Conservation (phyloP, 2,113 vertebrate genomes). For the Ondatra zibethicus region DNA sequence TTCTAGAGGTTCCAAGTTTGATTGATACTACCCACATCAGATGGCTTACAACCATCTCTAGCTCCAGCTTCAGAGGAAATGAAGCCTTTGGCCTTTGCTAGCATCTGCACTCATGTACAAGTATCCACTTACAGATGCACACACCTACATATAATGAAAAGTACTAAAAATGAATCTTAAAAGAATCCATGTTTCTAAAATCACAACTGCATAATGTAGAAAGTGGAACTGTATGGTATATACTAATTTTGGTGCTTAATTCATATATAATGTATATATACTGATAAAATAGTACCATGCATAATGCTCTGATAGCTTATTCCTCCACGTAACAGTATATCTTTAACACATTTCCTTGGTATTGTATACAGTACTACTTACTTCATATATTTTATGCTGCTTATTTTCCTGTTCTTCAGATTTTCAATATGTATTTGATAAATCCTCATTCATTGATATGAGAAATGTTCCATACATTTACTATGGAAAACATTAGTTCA, state of each 20-base stretch:
- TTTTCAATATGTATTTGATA: neutral
- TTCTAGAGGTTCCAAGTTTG: neutral
- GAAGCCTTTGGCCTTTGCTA: neutral
- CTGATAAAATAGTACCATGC: neutral
- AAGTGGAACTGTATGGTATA: neutral
- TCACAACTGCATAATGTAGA: neutral
- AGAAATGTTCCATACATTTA: neutral
- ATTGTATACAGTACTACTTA: neutral
- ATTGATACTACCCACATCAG: neutral
- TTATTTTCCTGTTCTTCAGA: neutral
- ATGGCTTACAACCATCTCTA: neutral
- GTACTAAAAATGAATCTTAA: neutral
- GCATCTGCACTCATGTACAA: neutral
- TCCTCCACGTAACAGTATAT: neutral
- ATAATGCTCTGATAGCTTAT: neutral
- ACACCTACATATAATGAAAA: neutral
- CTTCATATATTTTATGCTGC: neutral
- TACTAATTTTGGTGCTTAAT: neutral
- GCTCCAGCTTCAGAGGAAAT: neutral
- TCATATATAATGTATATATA: neutral
- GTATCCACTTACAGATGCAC: too few relatives aligned
- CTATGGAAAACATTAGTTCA: neutral
- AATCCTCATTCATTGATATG: neutral
- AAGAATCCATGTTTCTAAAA: neutral
- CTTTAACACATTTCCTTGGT: neutral